Evolutionary conservation across 2,797 vertebrate species (phyloP).

Genomic region (Cossypha niveicapilla): DNA sequence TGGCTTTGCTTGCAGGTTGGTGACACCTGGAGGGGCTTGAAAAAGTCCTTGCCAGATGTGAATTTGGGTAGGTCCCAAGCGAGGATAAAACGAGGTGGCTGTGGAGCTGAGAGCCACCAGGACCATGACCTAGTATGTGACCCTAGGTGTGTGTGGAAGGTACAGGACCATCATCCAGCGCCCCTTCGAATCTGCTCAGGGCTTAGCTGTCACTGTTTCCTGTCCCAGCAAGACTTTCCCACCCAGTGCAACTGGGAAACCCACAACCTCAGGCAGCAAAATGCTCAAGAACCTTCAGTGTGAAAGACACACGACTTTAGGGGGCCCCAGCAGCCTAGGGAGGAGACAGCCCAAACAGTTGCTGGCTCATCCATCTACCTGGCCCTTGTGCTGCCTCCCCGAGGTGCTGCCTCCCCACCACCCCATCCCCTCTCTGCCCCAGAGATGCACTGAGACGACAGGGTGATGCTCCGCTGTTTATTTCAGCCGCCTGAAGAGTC

Average conservation of each 20-base stretch:
- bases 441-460: neutral
- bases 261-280: neutral
- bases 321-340: no score
- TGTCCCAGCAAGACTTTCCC: neutral
- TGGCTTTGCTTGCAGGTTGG: neutral
- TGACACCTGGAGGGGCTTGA: neutral
- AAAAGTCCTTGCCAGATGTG: neutral
- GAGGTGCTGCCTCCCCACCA: rapidly evolving
- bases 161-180: rapidly evolving
- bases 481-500: conserved; percentile 53
- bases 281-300: neutral
- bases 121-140: neutral
- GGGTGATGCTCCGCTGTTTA: conserved; percentile 44
- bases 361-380: neutral
- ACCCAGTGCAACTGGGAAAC: neutral
- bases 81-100: neutral
- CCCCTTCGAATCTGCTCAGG: neutral
- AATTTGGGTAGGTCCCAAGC: neutral
- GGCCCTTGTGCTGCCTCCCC: rapidly evolving
- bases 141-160: rapidly evolving
- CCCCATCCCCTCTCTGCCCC: neutral
- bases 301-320: rapidly evolving
- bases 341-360: rapidly evolving
- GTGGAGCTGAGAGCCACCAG: neutral
- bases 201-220: neutral